Evolutionary conservation across 2,113 vertebrate genomes (phyloP), one percentile per base, ranked within the genome.

Genomic region (Pseudopipra pipra): DNA sequence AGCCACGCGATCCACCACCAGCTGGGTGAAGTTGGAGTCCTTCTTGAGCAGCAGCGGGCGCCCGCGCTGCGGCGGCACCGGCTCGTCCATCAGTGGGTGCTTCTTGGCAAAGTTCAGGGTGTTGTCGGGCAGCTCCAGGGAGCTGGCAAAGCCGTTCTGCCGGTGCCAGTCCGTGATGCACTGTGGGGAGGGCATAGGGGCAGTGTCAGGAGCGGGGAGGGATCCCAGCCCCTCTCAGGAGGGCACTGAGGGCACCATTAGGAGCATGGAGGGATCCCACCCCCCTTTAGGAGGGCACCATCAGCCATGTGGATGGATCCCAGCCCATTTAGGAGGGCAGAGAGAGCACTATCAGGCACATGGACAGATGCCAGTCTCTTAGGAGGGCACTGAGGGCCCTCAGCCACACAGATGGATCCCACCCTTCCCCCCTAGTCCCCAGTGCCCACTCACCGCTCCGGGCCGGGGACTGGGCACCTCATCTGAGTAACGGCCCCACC

Each of bases 31-130:
- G 98, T 99, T 99, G 85, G 99, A 93, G 0, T 98, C 98, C 77
- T 99, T 99, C 95, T 99, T 98, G 82, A 99, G 98, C 85, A 99
- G 98, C 88, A 99, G 98, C n/a, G 99, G 99, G 92, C 97, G 98
- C n/a, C 98, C 98, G 39, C 97, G 98, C 6, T 95, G 97, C 0
- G 98, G 98, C 2, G 58, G 65, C 83, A 99, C 98, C 71, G 98
- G 98, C 41, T 98, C 98, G 19, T 99, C 99, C 99, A 99, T 99
- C 95, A 99, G 98, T 0, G 99, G 99, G 98, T 99, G 99, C 96
- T 99, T 99, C 98, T 99, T 99, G 96, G 99, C 99, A 20, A 99
- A 99, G 98, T 99, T 99, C 52, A 99, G 98, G 1, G 98, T 99
- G 94, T 98, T 98, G 92, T 99, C 99, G 0, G 99, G 99, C 95